Conservation (phyloP, 2,797 vertebrate genomes). For the Chromobotia macracanthus region DNA sequence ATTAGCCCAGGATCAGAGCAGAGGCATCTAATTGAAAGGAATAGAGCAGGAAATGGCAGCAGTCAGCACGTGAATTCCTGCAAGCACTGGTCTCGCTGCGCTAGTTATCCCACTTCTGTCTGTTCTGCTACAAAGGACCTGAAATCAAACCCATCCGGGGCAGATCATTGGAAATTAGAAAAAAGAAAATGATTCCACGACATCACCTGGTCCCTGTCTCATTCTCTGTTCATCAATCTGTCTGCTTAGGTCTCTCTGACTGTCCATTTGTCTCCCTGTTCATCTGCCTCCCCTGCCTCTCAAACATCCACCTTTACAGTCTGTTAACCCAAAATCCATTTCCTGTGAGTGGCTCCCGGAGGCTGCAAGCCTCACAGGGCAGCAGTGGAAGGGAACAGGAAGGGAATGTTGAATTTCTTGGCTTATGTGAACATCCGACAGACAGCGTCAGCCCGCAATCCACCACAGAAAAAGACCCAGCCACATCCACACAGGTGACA, state of each 20-base stretch:
- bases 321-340: slow-evolving; percentile 36
- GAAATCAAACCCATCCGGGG: slow-evolving; percentile 33
- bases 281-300: background rate
- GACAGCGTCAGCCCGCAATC: slow-evolving; percentile 28
- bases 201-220: slow-evolving; percentile 42
- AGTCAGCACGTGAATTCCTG: slow-evolving; percentile 70
- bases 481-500: slow-evolving; percentile 70
- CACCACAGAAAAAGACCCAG: slow-evolving; percentile 22
- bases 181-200: slow-evolving; percentile 5
- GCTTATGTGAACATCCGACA: slow-evolving; percentile 20
- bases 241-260: slow-evolving; percentile 32
- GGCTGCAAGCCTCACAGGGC: background rate
- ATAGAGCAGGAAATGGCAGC: slow-evolving; percentile 71
- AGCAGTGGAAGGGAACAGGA: slow-evolving; percentile 21
- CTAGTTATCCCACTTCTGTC: slow-evolving; percentile 32
- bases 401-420: slow-evolving; percentile 13
- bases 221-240: slow-evolving; percentile 40
- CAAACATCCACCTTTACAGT: slow-evolving; percentile 17
- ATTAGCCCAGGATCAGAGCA: slow-evolving; percentile 67
- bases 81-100: slow-evolving; percentile 22
- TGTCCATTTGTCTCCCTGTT: slow-evolving; percentile 20
- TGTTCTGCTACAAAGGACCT: slow-evolving; percentile 7
- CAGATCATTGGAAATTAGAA: slow-evolving; percentile 19
- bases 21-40: slow-evolving; percentile 80
- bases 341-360: background rate